phyloP scores from a whole-genome alignment of 2,797 vertebrate species.

The Mycteria americana region DNA sequence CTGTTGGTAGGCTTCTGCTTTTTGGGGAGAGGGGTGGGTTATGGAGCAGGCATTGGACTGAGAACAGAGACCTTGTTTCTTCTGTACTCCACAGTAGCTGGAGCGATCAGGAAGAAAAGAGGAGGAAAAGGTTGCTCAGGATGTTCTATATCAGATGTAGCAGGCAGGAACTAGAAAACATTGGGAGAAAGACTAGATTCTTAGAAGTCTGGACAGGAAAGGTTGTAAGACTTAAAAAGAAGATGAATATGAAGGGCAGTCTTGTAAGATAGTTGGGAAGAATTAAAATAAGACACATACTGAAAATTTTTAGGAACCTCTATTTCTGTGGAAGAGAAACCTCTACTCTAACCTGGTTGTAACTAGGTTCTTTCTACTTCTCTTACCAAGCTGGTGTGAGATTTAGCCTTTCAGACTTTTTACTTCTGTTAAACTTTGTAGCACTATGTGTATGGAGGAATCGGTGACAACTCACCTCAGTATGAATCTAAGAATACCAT shows the following conservation, averaged over 20 bases:
- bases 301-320: not conserved
- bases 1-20: not conserved
- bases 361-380: not conserved
- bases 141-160: not conserved
- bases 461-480: constrained; percentile 74
- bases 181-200: not conserved
- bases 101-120: not conserved
- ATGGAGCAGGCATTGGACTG: not conserved
- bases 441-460: constrained; percentile 82
- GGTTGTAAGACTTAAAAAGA: not conserved
- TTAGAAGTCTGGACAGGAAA: not conserved
- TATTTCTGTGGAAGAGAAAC: not conserved
- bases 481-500: constrained; percentile 80
- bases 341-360: not conserved
- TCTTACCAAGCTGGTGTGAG: not conserved
- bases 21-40: not conserved
- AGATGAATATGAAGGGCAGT: not conserved
- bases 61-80: not conserved
- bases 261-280: not conserved
- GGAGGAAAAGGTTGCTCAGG: not conserved
- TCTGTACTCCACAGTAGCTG: not conserved
- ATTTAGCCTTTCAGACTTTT: not conserved
- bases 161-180: not conserved
- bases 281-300: not conserved
- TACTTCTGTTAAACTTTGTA: constrained; percentile 20